Conservation (phyloP, 1,140 invertebrate species). For the Mycetomoellerius zeteki region DNA sequence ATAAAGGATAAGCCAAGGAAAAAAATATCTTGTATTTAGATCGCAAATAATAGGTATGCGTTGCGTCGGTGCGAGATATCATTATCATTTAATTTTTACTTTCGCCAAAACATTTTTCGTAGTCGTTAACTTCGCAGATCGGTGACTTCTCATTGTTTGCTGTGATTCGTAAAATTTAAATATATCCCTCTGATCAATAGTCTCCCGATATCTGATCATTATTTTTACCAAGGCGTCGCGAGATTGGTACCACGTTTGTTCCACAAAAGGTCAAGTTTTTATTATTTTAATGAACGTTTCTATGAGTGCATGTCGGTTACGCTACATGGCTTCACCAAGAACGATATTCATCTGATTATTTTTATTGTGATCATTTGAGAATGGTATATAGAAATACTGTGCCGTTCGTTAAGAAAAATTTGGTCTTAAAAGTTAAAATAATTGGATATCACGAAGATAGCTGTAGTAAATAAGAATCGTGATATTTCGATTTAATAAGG, state of each 20-base stretch:
- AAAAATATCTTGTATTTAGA: slow-evolving; percentile 46
- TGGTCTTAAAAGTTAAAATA: slow-evolving; percentile 28
- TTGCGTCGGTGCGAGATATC: slow-evolving; percentile 75
- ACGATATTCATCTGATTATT: slow-evolving; percentile 41
- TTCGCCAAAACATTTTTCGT: slow-evolving; percentile 68
- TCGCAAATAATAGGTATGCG: slow-evolving; percentile 65
- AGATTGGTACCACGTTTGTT: slow-evolving; percentile 37
- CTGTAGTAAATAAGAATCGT: not conserved
- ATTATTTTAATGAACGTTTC: slow-evolving; percentile 63
- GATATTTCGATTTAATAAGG: not conserved
- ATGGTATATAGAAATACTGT: not conserved
- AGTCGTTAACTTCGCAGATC: slow-evolving; percentile 78
- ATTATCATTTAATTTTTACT: slow-evolving; percentile 83
- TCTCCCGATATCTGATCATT: slow-evolving; percentile 75
- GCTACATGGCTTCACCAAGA: not conserved
- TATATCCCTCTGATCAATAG: slow-evolving; percentile 77
- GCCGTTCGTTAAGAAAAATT: slow-evolving; percentile 9
- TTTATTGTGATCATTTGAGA: slow-evolving; percentile 19
- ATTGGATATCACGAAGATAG: not conserved
- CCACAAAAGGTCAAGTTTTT: slow-evolving; percentile 13
- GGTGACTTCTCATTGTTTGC: slow-evolving; percentile 73
- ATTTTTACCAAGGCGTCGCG: slow-evolving; percentile 68
- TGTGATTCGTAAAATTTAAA: slow-evolving; percentile 78
- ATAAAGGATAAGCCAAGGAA: not conserved
- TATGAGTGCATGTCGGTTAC: not conserved